Conservation (phyloP, 1,140 invertebrate genomes). For the Caenorhabditis inopinata region DNA sequence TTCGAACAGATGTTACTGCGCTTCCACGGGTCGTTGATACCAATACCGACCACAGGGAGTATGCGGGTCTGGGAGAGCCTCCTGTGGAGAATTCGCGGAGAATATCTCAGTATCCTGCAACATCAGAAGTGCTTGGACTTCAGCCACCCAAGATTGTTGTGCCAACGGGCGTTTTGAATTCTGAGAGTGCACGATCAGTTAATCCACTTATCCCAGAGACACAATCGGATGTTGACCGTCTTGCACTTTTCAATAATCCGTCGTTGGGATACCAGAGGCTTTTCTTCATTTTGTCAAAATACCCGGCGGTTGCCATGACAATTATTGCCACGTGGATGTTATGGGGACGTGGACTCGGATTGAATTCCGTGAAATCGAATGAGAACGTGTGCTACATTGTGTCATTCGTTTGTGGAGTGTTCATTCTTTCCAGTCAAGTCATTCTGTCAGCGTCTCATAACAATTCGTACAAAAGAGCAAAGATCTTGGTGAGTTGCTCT, state of each 20-base stretch:
- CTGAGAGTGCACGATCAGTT: neutral
- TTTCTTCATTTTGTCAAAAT: neutral
- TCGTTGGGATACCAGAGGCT: conserved; percentile 2
- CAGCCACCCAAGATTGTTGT: neutral
- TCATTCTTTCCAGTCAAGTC: conserved; percentile 22
- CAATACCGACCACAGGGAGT: neutral
- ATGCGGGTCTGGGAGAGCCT: neutral
- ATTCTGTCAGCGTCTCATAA: neutral
- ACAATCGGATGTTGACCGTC: neutral
- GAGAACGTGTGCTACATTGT: conserved; percentile 18
- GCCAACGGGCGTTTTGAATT: neutral
- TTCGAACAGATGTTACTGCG: neutral
- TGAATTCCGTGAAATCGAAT: conserved; percentile 18
- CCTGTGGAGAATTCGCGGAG: neutral
- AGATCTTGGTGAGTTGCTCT: neutral
- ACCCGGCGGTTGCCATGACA: conserved; percentile 6
- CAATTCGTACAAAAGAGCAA: neutral
- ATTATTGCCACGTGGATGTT: conserved; percentile 19
- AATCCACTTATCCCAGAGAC: neutral
- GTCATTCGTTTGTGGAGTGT: neutral
- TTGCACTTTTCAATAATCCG: conserved; percentile 6
- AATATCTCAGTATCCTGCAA: conserved; percentile 7
- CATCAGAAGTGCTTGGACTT: neutral
- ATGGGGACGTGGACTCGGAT: conserved; percentile 14
- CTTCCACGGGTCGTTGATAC: conserved; percentile 18